Evolutionary conservation across 2,888 invertebrate genomes (phyloP).

Genomic region (Neocrepidodera transversa): DNA sequence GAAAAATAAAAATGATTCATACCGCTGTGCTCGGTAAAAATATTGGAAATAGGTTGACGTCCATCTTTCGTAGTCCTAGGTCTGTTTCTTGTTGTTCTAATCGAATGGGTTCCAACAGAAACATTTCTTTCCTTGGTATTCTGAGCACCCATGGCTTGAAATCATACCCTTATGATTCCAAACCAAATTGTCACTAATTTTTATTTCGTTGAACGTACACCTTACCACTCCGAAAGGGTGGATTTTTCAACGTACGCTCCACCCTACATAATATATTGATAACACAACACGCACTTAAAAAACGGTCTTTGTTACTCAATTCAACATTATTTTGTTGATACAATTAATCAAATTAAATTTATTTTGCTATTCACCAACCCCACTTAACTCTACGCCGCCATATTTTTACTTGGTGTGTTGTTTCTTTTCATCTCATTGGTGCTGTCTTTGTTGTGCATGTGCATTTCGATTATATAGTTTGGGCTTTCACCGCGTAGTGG

Average conservation of each 20-base stretch:
- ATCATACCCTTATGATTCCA: constrained; percentile 59
- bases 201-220: constrained; percentile 50
- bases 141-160: constrained; percentile 85
- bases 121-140: constrained; percentile 90
- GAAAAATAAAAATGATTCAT: constrained; percentile 58
- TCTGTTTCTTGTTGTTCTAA: constrained; percentile 78
- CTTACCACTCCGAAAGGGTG: constrained; percentile 55
- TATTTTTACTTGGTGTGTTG: constrained; percentile 47
- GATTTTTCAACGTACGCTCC: constrained; percentile 32
- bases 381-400: constrained; percentile 58
- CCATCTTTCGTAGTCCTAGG: constrained; percentile 81
- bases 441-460: constrained; percentile 59
- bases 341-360: constrained; percentile 47
- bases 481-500: constrained; percentile 49
- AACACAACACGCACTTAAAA: constrained; percentile 37
- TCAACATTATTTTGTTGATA: constrained; percentile 47
- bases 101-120: constrained; percentile 73
- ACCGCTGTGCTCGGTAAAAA: constrained; percentile 96
- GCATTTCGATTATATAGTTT: constrained; percentile 67
- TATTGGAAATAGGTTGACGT: constrained; percentile 85
- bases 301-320: constrained; percentile 37
- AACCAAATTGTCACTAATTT: constrained; percentile 53
- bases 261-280: constrained; percentile 49
- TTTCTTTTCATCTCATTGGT: constrained; percentile 38
- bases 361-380: constrained; percentile 55